Evolutionary conservation across 2,888 invertebrate genomes (phyloP), one percentile per base, ranked within the genome.

Genomic region (Chelonus formosanus): DNA sequence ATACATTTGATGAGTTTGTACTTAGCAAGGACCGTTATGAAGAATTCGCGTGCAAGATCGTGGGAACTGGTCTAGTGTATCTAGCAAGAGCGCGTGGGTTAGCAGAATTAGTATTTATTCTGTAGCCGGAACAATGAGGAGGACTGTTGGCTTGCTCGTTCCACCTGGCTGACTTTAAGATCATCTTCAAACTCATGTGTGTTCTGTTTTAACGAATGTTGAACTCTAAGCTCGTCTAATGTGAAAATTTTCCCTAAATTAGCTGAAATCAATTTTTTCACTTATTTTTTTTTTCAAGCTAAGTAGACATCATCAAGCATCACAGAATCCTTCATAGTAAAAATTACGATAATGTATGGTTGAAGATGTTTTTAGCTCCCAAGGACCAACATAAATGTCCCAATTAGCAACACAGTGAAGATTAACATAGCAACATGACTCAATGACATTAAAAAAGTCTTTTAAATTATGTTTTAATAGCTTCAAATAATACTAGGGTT

Each of bases 31-130:
- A 73, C 71, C 71, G 73, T 71, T 74, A 71, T 52, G 55, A 52
- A 74, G 76, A 78, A 80, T 80, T 82, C 75, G 77, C 78, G 79
- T 79, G 76, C 69, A 72, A 70, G 67, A 71, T 79, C 82, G 83
- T 84, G 83, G 82, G 83, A 83, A 84, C 79, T 79, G 73, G 78
- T 78, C 80, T 80, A 77, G 76, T 74, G 73, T 76, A 76, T 80
- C 76, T 77, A 61, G 56, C 52, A 35, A 65, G 67, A 59, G 63
- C 67, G 66, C 68, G 70, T 70, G 75, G 79, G 77, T 79, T 73
- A 78, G 77, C 78, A 74, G 79, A 79, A 78, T 81, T 82, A 77
- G 82, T 79, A 75, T 79, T 80, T 81, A 79, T 79, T 78, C 80
- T 74, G 54, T 69, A 73, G 70, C 70, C 76, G 48, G 79, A 81